Evolutionary conservation across 2,113 vertebrate genomes (phyloP), one percentile per base, ranked within the genome.

Genomic region (Sialia sialis): DNA sequence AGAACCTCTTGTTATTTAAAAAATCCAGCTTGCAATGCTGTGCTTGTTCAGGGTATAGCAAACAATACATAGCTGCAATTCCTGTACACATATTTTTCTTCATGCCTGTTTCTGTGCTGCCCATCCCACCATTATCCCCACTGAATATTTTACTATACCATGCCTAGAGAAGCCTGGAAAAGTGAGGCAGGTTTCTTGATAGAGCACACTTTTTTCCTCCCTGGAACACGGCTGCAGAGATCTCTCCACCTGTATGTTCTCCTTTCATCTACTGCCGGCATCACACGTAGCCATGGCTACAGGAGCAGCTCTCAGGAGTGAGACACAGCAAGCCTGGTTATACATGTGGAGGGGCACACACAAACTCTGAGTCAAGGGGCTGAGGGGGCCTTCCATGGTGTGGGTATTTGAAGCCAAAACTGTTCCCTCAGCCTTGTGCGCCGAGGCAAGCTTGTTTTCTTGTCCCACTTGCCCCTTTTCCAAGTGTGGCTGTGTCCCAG

Each of bases 291-390:
- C 86, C 62, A 72, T 93, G 87, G 3, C 91, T 95, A 90, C 76
- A 44, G 68, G 23, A 74, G 27, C 3, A 0, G 34, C 49, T 44
- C 68, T 77, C 66, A 8, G 7, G 62, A 46, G n/a, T 19, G 46
- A 82, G 49, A 49, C 36, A 10, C 0, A 0, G 54, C 5, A 14
- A 48, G 22, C 39, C 69, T 64, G 49, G 11, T 27, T 41, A 3
- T 17, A 12, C 0, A 0, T 32, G 34, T 5, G 13, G 32, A 66
- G 55, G 34, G 54, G 18, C 69, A 63, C 20, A 23, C 0, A 0
- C 5, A 3, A 81, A 9, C 72, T 54, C 59, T n/a, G 52, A 38
- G 23, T 39, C 41, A 25, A 20, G 23, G 26, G 7, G 16, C 56
- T 87, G 38, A 84, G 20, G 16, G 7, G 7, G 0, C 1, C n/a